Evolutionary conservation across 2,113 vertebrate species (phyloP).

Genomic region (Urocolius indicus): DNA sequence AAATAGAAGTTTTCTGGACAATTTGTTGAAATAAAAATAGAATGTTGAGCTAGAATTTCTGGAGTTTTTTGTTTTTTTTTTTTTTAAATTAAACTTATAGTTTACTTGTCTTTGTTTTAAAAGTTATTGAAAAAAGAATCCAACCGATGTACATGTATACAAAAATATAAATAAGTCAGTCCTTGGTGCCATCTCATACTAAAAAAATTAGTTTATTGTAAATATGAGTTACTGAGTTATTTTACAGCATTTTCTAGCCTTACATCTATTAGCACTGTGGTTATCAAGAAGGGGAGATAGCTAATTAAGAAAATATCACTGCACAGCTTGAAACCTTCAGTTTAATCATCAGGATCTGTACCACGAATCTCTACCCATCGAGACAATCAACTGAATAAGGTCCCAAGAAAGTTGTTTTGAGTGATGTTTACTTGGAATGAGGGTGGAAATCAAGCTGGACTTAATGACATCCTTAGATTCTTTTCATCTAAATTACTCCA

Average conservation of each 20-base stretch:
- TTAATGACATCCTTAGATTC: not conserved
- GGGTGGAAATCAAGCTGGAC: not conserved
- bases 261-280: not conserved
- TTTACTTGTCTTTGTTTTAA: not conserved
- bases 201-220: not conserved
- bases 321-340: not conserved
- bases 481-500: not conserved
- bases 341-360: not conserved
- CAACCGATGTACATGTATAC: not conserved
- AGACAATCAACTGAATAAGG: not conserved
- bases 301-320: not conserved
- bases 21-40: not conserved
- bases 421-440: not conserved
- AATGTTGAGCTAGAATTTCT: not conserved
- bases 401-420: not conserved
- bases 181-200: fast-evolving
- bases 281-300: conserved; percentile 26
- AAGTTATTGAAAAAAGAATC: not conserved
- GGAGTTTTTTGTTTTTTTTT: not conserved
- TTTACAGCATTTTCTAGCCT: not conserved
- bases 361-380: not conserved
- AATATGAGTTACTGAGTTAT: not conserved
- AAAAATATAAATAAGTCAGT: not conserved
- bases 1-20: not conserved
- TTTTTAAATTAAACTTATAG: not conserved